phyloP scores from a whole-genome alignment of 2,888 invertebrate species.

The Eupithecia vulgata region DNA sequence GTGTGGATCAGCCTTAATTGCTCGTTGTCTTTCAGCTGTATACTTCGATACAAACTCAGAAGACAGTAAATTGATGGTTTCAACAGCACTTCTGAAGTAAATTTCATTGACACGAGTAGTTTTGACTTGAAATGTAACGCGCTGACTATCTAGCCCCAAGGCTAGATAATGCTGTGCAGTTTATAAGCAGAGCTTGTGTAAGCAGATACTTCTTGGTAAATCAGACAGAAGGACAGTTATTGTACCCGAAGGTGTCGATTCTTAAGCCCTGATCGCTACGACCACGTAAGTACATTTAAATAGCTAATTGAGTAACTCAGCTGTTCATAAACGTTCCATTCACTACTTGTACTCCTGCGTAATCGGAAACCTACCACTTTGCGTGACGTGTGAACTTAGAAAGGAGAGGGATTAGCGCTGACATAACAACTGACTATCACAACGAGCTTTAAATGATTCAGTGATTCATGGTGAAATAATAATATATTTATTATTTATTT shows the following conservation, averaged over 20 bases:
- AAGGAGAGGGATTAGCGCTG: constrained; percentile 27
- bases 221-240: no score
- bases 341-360: background rate
- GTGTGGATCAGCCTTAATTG: background rate
- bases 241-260: no score
- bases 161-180: no score
- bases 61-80: background rate
- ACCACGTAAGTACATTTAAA: no score
- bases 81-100: background rate
- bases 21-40: background rate
- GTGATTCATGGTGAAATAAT: background rate
- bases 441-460: background rate
- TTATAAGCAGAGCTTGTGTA: no score
- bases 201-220: no score
- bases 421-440: constrained; percentile 18
- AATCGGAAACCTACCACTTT: constrained; percentile 54
- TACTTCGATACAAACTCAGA: background rate
- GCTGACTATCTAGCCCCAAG: no score
- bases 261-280: no score
- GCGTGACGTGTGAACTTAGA: constrained; percentile 54
- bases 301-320: background rate
- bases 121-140: no score
- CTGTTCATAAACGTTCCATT: background rate
- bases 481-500: no score
- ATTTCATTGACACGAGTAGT: no score